Evolutionary conservation across 2,113 vertebrate genomes (phyloP).

Genomic region (Parotia lawesii): DNA sequence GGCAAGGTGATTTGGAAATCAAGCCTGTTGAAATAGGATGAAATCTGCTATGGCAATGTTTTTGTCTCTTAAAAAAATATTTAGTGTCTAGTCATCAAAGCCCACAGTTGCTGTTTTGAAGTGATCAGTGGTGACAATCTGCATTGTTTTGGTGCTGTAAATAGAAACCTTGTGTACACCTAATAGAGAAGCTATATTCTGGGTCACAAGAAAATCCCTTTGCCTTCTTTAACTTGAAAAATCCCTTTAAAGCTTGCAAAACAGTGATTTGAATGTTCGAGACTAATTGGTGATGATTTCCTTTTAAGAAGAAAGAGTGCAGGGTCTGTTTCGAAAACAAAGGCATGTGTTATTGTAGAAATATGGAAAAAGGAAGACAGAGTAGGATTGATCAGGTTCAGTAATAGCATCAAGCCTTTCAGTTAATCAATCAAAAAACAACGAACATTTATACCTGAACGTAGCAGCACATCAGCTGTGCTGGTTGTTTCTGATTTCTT

Average conservation of each 20-base stretch:
- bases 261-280: background rate
- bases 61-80: background rate
- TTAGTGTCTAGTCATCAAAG: background rate
- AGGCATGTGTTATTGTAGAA: background rate
- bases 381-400: background rate
- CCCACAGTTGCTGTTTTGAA: background rate
- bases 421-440: background rate
- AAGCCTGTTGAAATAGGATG: background rate
- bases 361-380: background rate
- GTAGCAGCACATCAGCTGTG: background rate
- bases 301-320: background rate
- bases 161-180: background rate
- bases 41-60: background rate
- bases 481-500: background rate
- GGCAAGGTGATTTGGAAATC: background rate
- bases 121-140: background rate
- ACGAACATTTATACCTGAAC: background rate
- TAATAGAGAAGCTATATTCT: background rate
- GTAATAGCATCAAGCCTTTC: background rate
- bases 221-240: background rate
- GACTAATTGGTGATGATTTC: background rate
- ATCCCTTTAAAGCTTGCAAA: background rate
- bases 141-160: background rate
- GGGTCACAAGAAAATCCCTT: background rate
- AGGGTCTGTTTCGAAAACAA: background rate